Evolutionary conservation across 2,797 vertebrate species (phyloP).

Genomic region (Hippopotamyrus pictus): DNA sequence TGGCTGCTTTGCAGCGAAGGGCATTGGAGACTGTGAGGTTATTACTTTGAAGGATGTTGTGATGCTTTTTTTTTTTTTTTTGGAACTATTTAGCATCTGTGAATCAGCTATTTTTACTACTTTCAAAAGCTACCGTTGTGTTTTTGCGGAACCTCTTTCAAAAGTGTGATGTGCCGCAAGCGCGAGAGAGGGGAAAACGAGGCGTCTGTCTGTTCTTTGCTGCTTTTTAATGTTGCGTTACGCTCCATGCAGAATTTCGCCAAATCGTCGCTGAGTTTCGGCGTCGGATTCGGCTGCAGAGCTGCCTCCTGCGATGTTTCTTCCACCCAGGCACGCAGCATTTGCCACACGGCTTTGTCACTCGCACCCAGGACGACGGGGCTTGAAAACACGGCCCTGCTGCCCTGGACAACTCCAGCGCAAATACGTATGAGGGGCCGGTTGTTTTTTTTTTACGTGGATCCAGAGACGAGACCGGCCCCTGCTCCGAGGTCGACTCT

Average conservation of each 20-base stretch:
- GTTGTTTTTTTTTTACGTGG: neutral
- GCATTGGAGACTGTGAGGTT: neutral
- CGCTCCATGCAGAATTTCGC: conserved; percentile 7
- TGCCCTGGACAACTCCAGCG: neutral
- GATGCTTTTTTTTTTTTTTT: neutral
- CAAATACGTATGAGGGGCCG: neutral
- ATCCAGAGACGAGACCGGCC: neutral
- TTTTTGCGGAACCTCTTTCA: conserved; percentile 24
- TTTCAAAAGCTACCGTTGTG: conserved; percentile 16
- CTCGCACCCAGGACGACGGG: no score
- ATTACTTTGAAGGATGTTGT: neutral
- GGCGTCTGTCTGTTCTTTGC: conserved; percentile 19
- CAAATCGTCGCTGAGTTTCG: conserved; percentile 23
- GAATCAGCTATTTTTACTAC: conserved; percentile 21
- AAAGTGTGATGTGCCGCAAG: conserved; percentile 10
- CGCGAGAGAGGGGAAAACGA: neutral
- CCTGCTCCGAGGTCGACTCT: conserved; percentile 19
- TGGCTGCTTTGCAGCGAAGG: neutral
- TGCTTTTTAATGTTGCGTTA: conserved; percentile 9
- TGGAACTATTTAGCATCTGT: conserved; percentile 16
- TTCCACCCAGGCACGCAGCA: no score
- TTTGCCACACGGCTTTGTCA: no score
- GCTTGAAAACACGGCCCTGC: neutral
- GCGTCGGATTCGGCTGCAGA: neutral
- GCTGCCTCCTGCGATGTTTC: neutral